Evolutionary conservation across 2,888 invertebrate species (phyloP), one percentile per base, ranked within the genome.

Genomic region (Pyrrhia umbra): DNA sequence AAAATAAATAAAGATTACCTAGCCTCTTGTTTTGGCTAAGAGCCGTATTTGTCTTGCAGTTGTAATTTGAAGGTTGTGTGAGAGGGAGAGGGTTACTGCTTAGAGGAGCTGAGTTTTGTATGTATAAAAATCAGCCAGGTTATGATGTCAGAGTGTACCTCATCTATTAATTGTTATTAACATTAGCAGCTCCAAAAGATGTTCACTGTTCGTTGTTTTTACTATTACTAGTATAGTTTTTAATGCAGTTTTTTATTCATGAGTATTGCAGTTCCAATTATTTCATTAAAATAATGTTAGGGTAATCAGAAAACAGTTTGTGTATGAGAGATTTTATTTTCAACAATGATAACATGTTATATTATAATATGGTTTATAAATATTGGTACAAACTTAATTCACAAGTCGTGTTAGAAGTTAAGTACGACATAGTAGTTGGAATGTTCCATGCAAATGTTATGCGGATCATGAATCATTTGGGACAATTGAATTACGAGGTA

Each of bases 341-440:
- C 84, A 92, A 91, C 91, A 92, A 90, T 81, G 73, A 84, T 88
- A 90, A 90, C 86, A 88, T 87, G 84, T 80, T 79, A 75, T 78
- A 72, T 59, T 69, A 82, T 77, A 63, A 42, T 37, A 70, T 63
- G 74, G 60, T 71, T 75, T 66, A 76, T 69, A 83, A 81, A 82
- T 63, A 75, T 72, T 68, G 78, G 77, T 86, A 83, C 75, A 85
- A 83, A 82, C 64, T 64, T 60, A 69, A 39, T 72, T 62, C 49
- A 60, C 51, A 71, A 45, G 39, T 62, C 25, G 45, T 43, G 47
- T 57, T 57, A 15, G n/a, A 20, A 27, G 66, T 74, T 79, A 79
- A 78, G 80, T 79, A 79, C 80, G 50, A 72, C 21, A 43, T 42
- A 23, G 55, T 58, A 66, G 47, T 34, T 60, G 52, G 15, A 34